These are phyloP conservation scores for Podarcis lilfordi DNA, from an alignment of 2,797 vertebrate species.

Conservation along the genomic window DNA sequence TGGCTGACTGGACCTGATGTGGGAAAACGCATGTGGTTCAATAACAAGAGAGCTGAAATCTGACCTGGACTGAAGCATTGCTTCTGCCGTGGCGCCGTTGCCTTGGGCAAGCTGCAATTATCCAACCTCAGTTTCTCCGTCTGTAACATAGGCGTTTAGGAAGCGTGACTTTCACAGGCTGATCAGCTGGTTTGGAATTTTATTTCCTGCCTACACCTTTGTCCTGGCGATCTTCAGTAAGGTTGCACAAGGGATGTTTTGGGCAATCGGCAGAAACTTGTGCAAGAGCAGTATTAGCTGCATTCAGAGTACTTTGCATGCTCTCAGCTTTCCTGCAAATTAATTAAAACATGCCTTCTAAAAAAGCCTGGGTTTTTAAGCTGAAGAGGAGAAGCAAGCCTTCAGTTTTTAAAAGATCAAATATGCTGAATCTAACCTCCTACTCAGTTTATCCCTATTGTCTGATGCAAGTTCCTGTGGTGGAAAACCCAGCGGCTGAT, in stretches of 20 bases:
- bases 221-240: neutral
- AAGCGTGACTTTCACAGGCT: neutral
- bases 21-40: neutral
- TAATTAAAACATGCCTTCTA: neutral
- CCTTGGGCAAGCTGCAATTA: neutral
- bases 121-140: neutral
- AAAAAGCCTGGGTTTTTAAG: neutral
- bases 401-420: neutral
- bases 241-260: neutral
- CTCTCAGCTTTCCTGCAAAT: neutral
- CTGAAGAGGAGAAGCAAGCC: neutral
- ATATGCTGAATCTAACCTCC: neutral
- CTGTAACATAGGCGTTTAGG: neutral
- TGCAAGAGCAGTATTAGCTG: neutral
- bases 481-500: neutral
- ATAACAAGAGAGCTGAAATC: neutral
- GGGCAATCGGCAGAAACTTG: neutral
- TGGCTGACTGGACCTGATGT: neutral
- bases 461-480: neutral
- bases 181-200: neutral
- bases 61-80: neutral
- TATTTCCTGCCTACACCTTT: neutral
- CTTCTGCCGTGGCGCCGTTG: neutral
- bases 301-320: neutral
- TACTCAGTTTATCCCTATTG: neutral